Conservation (phyloP, 2,113 vertebrate species). For the Eubucco bourcierii region DNA sequence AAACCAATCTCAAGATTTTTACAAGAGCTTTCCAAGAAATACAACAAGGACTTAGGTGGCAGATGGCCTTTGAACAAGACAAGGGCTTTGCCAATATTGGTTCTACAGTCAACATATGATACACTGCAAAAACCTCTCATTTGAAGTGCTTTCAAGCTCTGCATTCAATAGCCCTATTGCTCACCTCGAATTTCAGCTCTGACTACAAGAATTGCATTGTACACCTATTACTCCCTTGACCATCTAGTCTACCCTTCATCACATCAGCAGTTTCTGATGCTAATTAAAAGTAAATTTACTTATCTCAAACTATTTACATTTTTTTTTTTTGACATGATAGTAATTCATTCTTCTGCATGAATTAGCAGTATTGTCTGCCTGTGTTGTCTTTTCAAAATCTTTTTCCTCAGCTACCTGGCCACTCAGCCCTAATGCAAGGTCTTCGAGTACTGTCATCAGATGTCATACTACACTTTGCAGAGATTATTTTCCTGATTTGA, state of each 20-base stretch:
- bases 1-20: background rate
- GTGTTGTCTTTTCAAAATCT: background rate
- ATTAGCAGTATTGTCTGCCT: background rate
- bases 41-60: background rate
- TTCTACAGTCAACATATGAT: background rate
- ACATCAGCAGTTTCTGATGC: background rate
- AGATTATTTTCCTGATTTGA: background rate
- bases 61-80: background rate
- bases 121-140: background rate
- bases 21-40: background rate
- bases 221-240: background rate
- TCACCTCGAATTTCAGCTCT: background rate
- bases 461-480: background rate
- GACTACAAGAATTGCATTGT: background rate
- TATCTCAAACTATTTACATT: background rate
- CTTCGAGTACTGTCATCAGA: background rate
- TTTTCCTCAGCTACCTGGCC: background rate
- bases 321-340: background rate
- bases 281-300: conserved; percentile 21
- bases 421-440: background rate
- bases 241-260: background rate
- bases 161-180: background rate
- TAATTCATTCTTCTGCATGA: background rate
- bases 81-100: background rate
- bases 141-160: background rate